These are phyloP conservation scores for Austrofundulus limnaeus DNA, from an alignment of 2,113 vertebrate species.

Conservation along the genomic window DNA sequence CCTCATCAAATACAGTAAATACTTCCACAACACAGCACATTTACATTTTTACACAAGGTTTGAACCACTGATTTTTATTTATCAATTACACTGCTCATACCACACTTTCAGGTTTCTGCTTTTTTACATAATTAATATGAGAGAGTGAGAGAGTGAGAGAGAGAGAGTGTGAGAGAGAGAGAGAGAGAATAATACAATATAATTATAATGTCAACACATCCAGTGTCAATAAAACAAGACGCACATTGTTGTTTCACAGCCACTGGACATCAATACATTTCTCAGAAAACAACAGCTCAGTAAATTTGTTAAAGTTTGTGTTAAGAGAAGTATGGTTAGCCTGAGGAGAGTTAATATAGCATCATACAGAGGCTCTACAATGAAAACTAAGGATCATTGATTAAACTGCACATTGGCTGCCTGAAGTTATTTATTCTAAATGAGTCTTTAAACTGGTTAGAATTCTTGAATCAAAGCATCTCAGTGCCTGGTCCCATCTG, in stretches of 20 bases:
- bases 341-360: background rate
- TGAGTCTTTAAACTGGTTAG: background rate
- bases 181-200: too few relatives aligned
- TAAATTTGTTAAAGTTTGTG: slow-evolving; percentile 24
- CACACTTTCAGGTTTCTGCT: too few relatives aligned
- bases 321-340: slow-evolving; percentile 18
- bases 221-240: slow-evolving; percentile 12
- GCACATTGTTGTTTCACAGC: background rate
- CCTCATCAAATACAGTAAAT: too few relatives aligned
- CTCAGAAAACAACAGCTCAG: slow-evolving; percentile 8
- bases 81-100: too few relatives aligned
- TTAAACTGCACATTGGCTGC: background rate
- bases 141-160: slow-evolving; percentile 3
- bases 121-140: background rate
- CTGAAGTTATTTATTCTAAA: background rate
- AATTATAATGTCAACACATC: background rate
- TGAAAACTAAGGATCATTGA: slow-evolving; percentile 1
- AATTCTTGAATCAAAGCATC: too few relatives aligned
- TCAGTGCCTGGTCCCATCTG: too few relatives aligned
- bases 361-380: slow-evolving; percentile 3
- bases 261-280: background rate
- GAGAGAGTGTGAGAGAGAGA: too few relatives aligned
- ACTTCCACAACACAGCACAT: too few relatives aligned
- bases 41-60: too few relatives aligned
- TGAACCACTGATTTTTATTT: too few relatives aligned